Evolutionary conservation across 2,888 invertebrate species (phyloP).

Genomic region (Coremacera marginata): DNA sequence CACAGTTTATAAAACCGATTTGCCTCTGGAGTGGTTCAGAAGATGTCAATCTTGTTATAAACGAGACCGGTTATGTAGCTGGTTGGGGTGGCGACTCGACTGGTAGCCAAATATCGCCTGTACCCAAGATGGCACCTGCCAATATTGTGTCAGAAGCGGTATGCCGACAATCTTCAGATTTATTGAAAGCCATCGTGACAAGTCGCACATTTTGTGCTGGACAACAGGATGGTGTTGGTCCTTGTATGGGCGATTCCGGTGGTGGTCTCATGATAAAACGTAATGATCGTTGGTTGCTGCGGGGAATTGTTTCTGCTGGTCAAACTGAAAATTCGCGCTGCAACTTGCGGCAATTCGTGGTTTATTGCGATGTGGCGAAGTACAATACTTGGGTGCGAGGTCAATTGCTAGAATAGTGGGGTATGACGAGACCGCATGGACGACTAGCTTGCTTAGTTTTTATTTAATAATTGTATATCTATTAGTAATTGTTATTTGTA

Average conservation of each 20-base stretch:
- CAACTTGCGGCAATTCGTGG: constrained; percentile 74
- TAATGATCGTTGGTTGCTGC: constrained; percentile 68
- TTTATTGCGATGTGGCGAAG: constrained; percentile 76
- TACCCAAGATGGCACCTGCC: constrained; percentile 68
- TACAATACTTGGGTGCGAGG: constrained; percentile 71
- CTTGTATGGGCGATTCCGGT: constrained; percentile 75
- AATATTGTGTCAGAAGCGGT: constrained; percentile 71
- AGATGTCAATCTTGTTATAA: constrained; percentile 61
- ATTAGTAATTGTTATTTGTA: no score
- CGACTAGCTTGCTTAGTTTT: no score
- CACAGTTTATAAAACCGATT: constrained; percentile 59
- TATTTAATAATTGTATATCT: no score
- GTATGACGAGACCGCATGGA: no score
- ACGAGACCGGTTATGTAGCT: constrained; percentile 69
- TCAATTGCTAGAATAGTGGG: not conserved
- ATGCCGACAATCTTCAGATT: constrained; percentile 69
- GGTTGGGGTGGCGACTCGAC: constrained; percentile 72
- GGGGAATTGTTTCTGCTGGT: constrained; percentile 71
- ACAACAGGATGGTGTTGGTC: constrained; percentile 62
- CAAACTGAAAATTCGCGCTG: constrained; percentile 69
- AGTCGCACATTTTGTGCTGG: constrained; percentile 64
- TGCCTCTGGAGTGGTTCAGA: constrained; percentile 63
- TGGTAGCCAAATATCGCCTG: constrained; percentile 54
- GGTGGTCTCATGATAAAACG: constrained; percentile 70
- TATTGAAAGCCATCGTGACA: constrained; percentile 53